Percentiles rank a stretch among this genome's conserved stretches.
These are phyloP conservation scores for Bombus affinis DNA, from an alignment of 1,140 invertebrate species.

Conservation along the genomic window DNA sequence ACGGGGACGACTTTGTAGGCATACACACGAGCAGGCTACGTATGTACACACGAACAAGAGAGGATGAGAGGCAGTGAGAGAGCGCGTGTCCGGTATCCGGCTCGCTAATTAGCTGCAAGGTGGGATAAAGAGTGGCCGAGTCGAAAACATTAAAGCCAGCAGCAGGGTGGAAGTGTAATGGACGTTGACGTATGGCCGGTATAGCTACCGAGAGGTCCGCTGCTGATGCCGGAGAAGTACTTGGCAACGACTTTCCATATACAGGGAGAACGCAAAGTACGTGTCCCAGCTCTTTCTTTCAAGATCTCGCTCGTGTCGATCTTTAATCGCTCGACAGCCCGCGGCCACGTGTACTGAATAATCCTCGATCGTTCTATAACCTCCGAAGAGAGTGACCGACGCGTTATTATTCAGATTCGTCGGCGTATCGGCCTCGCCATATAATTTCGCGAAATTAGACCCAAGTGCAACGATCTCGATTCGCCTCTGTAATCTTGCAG, in stretches of 20 bases:
- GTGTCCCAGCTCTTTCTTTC: conserved; percentile 3
- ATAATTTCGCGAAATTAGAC: conserved; percentile 41
- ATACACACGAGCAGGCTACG: conserved; percentile 22
- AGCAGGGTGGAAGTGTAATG: conserved; percentile 68
- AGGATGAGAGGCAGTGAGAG: conserved; percentile 36
- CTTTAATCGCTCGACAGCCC: conserved; percentile 15
- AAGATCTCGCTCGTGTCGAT: background rate
- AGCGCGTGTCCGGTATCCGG: conserved; percentile 72
- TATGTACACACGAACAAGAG: conserved; percentile 31
- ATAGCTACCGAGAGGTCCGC: conserved; percentile 64
- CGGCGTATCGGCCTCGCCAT: background rate
- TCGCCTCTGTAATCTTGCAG: conserved; percentile 9
- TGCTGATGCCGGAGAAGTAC: conserved; percentile 60
- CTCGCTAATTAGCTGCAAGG: conserved; percentile 77
- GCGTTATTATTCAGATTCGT: conserved; percentile 29
- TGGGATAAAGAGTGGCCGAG: conserved; percentile 75
- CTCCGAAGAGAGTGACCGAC: too few relatives aligned
- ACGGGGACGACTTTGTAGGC: conserved; percentile 61
- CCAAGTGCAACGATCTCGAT: background rate
- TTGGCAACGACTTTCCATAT: conserved; percentile 62
- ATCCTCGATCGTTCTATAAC: background rate
- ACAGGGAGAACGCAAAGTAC: conserved; percentile 42
- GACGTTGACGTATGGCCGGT: conserved; percentile 73
- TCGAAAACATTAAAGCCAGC: conserved; percentile 75
- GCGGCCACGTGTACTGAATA: background rate